Conservation (phyloP, 2,888 invertebrate genomes). For the Capitulum mitella region DNA sequence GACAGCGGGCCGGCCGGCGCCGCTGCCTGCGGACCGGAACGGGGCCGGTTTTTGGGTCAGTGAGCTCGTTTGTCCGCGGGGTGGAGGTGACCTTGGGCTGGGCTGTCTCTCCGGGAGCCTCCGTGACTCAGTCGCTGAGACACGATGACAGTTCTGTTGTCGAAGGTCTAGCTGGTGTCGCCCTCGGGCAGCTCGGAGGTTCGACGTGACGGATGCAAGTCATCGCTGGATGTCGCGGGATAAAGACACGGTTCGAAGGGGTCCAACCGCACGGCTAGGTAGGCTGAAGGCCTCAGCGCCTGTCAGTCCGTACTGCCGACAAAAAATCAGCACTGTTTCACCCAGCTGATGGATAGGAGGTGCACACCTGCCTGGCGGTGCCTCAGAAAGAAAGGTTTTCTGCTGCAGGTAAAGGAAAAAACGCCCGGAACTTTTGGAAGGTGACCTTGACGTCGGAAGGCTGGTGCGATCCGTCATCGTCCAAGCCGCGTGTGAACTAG, state of each 20-base stretch:
- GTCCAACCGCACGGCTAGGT: neutral
- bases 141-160: neutral
- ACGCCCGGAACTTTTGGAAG: neutral
- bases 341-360: neutral
- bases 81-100: neutral
- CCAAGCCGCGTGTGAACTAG: neutral
- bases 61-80: slow-evolving; percentile 3
- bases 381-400: neutral
- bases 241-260: neutral
- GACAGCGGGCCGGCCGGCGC: neutral
- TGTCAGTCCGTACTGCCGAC: neutral
- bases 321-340: slow-evolving; percentile 19
- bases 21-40: neutral
- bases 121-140: no score
- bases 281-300: neutral
- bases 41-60: neutral
- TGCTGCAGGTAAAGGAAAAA: neutral
- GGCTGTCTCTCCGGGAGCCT: no score
- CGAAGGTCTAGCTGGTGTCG: neutral
- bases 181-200: neutral
- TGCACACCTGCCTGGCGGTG: neutral
- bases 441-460: neutral
- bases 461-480: neutral
- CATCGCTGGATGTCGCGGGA: neutral
- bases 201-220: neutral